These are phyloP conservation scores for Lycaon pictus DNA, from an alignment of 2,113 vertebrate species.

Conservation along the genomic window DNA sequence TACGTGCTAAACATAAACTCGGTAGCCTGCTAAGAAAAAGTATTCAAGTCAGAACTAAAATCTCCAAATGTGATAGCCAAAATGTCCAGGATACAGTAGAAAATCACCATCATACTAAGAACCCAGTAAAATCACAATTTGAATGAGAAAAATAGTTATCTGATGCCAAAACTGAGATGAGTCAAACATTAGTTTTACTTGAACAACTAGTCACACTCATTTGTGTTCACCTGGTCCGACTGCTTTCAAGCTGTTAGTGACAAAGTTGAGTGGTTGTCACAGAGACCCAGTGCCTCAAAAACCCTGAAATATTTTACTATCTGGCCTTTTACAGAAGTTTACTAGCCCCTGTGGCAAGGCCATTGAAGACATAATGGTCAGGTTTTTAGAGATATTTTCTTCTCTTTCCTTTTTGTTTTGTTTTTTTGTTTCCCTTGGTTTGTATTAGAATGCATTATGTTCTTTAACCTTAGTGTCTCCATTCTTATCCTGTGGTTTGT, in stretches of 20 bases:
- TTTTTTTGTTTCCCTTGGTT: not conserved
- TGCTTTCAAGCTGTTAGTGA: not conserved
- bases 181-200: not conserved
- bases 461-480: not conserved
- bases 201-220: not conserved
- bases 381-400: not conserved
- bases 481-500: not conserved
- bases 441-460: not conserved
- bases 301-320: not conserved
- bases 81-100: rapidly evolving
- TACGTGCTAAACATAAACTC: not conserved
- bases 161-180: rapidly evolving
- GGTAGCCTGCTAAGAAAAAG: not conserved
- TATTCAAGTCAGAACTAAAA: not conserved
- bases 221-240: not conserved
- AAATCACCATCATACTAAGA: not conserved
- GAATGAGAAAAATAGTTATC: not conserved
- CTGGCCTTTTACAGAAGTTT: not conserved
- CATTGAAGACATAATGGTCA: not conserved
- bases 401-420: not conserved
- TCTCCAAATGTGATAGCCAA: not conserved
- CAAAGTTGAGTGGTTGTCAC: not conserved
- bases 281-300: not conserved
- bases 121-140: not conserved
- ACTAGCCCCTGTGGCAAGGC: not conserved